Evolutionary conservation across 2,113 vertebrate genomes (phyloP).

Genomic region (Melozone crissalis): DNA sequence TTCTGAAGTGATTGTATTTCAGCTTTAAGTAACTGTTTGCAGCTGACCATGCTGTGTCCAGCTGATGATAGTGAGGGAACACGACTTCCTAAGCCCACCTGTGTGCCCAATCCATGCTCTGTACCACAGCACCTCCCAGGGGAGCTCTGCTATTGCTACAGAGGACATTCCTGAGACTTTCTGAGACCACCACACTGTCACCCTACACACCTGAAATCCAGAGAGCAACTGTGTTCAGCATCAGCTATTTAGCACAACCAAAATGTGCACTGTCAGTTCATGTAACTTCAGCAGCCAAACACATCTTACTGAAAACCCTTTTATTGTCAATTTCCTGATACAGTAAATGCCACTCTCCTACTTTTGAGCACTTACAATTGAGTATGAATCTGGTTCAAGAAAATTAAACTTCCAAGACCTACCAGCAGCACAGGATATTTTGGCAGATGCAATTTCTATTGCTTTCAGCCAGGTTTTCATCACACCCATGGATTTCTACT

Average conservation of each 20-base stretch:
- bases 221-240: background rate
- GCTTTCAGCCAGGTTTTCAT: background rate
- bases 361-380: background rate
- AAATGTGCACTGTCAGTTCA: background rate
- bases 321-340: conserved; percentile 21
- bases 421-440: background rate
- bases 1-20: conserved; percentile 38
- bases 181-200: background rate
- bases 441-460: background rate
- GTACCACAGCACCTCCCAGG: background rate
- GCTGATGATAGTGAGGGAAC: conserved; percentile 36
- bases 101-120: background rate
- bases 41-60: conserved; percentile 34
- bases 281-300: background rate
- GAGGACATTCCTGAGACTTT: background rate
- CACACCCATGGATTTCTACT: background rate
- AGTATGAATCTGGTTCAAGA: background rate
- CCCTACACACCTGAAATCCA: background rate
- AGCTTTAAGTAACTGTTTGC: conserved; percentile 50
- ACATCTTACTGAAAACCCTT: background rate
- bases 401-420: conserved; percentile 14
- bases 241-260: background rate
- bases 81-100: conserved; percentile 17
- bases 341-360: background rate
- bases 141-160: background rate